phyloP scores from a whole-genome alignment of 2,888 invertebrate genomes.

The Netelia virgata region DNA sequence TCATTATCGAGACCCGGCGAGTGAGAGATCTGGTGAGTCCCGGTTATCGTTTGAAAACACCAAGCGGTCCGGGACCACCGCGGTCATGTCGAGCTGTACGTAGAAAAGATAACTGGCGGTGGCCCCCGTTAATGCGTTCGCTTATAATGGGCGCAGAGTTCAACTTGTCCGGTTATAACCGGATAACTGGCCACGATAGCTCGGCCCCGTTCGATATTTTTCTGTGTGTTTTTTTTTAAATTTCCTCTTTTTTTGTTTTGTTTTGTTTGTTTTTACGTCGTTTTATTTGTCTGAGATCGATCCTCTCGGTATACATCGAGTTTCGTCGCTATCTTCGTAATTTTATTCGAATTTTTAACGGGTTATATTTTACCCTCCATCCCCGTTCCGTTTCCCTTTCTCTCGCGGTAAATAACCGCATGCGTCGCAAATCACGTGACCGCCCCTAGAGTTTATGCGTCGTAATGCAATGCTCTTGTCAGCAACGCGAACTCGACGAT shows the following conservation, averaged over 20 bases:
- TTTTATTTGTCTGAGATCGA: slow-evolving; percentile 30
- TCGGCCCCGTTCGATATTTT: slow-evolving; percentile 77
- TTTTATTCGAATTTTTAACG: slow-evolving; percentile 32
- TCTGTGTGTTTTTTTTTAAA: slow-evolving; percentile 64
- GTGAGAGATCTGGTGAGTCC: slow-evolving; percentile 78
- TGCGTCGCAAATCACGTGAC: slow-evolving; percentile 24
- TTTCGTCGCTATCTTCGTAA: slow-evolving; percentile 24
- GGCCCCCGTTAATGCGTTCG: slow-evolving; percentile 68
- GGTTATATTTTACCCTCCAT: no score
- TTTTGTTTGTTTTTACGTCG: slow-evolving; percentile 43
- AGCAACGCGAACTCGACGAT: slow-evolving; percentile 19
- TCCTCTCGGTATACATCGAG: slow-evolving; percentile 6
- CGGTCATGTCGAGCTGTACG: slow-evolving; percentile 73
- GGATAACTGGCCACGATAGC: slow-evolving; percentile 75
- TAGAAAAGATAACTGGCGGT: slow-evolving; percentile 76
- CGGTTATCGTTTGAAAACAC: slow-evolving; percentile 81
- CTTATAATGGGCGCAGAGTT: slow-evolving; percentile 76
- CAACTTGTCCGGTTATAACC: slow-evolving; percentile 77
- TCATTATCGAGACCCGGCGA: slow-evolving; percentile 36
- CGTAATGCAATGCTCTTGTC: slow-evolving; percentile 10
- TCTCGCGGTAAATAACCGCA: not conserved
- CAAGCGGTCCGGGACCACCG: slow-evolving; percentile 72
- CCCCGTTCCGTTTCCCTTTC: slow-evolving; percentile 10
- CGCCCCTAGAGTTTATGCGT: slow-evolving; percentile 15
- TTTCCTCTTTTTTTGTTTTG: slow-evolving; percentile 50